Evolutionary conservation across 2,113 vertebrate genomes (phyloP).

Genomic region (Maccullochella peelii): DNA sequence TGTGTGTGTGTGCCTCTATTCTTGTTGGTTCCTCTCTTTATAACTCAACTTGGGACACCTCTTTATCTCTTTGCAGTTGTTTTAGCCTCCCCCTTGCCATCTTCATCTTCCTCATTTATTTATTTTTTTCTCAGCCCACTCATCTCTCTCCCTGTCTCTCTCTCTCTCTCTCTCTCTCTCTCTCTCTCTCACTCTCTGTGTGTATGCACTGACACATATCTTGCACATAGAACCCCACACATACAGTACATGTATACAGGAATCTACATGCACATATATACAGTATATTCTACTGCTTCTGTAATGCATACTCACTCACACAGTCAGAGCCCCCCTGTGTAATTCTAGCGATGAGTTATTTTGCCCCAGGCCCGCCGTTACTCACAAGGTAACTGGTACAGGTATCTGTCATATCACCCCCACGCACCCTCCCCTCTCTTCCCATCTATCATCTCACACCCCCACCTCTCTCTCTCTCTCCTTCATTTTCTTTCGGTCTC

Average conservation of each 20-base stretch:
- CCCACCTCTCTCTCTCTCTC: constrained; percentile 2
- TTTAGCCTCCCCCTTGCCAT: constrained; percentile 13
- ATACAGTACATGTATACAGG: neutral
- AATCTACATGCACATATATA: neutral
- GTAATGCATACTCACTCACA: constrained; percentile 33
- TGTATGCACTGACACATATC: constrained; percentile 19
- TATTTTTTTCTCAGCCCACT: neutral
- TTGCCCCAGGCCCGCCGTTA: constrained; percentile 61
- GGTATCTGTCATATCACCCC: constrained; percentile 68
- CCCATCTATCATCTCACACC: constrained; percentile 64
- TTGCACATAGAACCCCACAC: neutral
- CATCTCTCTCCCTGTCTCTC: neutral
- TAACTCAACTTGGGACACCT: constrained; percentile 10
- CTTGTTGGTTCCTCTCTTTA: neutral
- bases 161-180: neutral
- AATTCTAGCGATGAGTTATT: constrained; percentile 67
- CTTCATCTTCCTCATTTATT: constrained; percentile 10
- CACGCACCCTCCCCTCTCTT: constrained; percentile 33
- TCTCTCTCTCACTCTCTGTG: neutral
- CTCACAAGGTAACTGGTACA: too few species aligned
- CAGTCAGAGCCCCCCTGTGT: constrained; percentile 39
- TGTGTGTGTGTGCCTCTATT: neutral
- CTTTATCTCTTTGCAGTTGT: constrained; percentile 34
- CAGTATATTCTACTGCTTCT: neutral
- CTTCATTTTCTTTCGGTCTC: neutral